Evolutionary conservation across 2,797 vertebrate genomes (phyloP).

Genomic region (Perodicticus potto): DNA sequence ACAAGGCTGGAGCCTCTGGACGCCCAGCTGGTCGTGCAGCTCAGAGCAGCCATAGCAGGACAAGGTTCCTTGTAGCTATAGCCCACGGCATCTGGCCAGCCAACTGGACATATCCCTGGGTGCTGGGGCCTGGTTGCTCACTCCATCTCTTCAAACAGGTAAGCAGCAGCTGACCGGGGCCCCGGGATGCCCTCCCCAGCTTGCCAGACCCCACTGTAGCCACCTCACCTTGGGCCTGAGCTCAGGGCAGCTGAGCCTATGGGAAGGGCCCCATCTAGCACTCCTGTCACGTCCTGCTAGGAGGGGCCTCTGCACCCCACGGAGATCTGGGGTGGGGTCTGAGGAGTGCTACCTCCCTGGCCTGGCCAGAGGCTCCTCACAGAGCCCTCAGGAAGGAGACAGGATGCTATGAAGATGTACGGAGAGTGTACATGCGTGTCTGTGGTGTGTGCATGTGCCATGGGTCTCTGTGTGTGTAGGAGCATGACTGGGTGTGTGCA

Average conservation of each 20-base stretch:
- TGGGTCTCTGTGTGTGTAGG: neutral
- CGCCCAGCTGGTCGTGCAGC: slow-evolving; percentile 45
- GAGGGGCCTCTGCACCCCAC: neutral
- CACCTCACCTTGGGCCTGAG: too few species aligned
- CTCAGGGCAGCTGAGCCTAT: neutral
- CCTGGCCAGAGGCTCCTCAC: neutral
- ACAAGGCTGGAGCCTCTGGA: slow-evolving; percentile 67
- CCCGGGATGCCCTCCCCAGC: neutral
- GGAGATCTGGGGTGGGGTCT: too few species aligned
- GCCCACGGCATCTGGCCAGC: slow-evolving; percentile 78
- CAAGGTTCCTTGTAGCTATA: slow-evolving; percentile 81
- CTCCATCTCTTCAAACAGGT: neutral
- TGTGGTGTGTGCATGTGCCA: neutral
- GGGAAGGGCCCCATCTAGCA: neutral
- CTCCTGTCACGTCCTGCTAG: too few species aligned
- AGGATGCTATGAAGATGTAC: neutral
- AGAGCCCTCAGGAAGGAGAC: neutral
- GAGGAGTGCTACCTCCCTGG: neutral
- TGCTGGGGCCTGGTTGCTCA: neutral
- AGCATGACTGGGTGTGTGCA: neutral
- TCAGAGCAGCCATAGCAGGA: slow-evolving; percentile 72
- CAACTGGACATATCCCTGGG: slow-evolving; percentile 60
- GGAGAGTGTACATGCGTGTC: neutral
- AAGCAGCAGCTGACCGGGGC: neutral
- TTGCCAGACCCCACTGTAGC: neutral